Conservation (phyloP, 2,113 vertebrate species). For the Mixornis gularis region DNA sequence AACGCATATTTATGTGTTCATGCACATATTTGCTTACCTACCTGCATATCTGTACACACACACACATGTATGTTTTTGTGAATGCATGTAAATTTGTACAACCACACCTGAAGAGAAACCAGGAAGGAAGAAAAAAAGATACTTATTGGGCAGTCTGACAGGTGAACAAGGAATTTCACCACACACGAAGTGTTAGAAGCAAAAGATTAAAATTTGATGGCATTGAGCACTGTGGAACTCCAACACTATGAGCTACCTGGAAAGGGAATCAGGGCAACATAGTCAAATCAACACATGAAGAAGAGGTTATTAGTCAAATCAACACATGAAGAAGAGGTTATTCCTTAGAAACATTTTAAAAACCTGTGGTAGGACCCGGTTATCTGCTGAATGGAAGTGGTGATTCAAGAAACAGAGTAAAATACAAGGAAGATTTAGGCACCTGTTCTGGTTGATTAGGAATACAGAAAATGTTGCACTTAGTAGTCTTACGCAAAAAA, state of each 20-base stretch:
- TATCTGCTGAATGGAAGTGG: neutral
- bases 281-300: neutral
- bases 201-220: neutral
- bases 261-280: neutral
- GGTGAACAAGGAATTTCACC: neutral
- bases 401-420: neutral
- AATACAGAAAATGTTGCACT: neutral
- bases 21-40: rapidly evolving
- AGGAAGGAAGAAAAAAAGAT: neutral
- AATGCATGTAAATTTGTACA: neutral
- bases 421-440: neutral
- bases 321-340: neutral
- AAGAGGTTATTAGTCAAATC: neutral
- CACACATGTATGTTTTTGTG: too few species aligned
- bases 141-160: neutral
- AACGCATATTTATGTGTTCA: neutral
- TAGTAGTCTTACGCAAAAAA: neutral
- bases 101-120: neutral
- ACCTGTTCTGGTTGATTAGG: neutral
- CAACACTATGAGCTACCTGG: neutral
- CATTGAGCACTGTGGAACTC: neutral
- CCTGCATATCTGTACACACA: neutral
- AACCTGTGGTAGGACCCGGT: neutral
- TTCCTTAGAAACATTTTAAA: neutral
- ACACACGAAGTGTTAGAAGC: rapidly evolving